phyloP scores from a whole-genome alignment of 2,113 vertebrate genomes.

The Psephotus haematonotus region DNA sequence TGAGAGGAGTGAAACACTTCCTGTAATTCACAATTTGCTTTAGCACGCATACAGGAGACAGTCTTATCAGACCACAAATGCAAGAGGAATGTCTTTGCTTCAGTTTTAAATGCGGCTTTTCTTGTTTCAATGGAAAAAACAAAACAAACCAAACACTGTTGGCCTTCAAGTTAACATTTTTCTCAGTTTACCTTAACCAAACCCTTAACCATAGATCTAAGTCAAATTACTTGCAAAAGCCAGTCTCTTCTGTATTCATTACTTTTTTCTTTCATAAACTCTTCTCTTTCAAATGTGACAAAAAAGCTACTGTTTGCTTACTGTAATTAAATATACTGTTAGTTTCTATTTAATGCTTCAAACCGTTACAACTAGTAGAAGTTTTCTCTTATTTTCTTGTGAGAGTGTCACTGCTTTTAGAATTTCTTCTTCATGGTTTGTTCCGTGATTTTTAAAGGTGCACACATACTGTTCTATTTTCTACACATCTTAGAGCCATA shows the following conservation, averaged over 20 bases:
- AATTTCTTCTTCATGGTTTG: not conserved
- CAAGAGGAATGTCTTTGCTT: not conserved
- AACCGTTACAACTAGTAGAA: not conserved
- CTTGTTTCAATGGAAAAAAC: not conserved
- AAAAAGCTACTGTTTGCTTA: not conserved
- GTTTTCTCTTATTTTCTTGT: not conserved
- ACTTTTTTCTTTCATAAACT: not conserved
- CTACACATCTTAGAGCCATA: not conserved
- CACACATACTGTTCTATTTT: not conserved
- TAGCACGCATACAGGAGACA: not conserved
- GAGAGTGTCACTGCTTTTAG: not conserved
- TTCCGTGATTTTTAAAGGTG: not conserved
- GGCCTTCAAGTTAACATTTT: not conserved
- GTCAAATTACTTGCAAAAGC: not conserved
- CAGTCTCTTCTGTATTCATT: not conserved
- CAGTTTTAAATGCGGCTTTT: not conserved
- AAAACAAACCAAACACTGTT: accelerated
- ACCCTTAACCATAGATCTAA: not conserved
- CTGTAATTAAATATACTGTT: not conserved
- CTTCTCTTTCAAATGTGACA: not conserved
- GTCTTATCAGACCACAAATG: not conserved
- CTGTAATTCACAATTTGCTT: not conserved
- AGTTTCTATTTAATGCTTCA: not conserved
- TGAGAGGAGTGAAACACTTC: not conserved
- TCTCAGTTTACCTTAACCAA: not conserved